Evolutionary conservation across 2,888 invertebrate genomes (phyloP).

Genomic region (Zonitis immaculata): DNA sequence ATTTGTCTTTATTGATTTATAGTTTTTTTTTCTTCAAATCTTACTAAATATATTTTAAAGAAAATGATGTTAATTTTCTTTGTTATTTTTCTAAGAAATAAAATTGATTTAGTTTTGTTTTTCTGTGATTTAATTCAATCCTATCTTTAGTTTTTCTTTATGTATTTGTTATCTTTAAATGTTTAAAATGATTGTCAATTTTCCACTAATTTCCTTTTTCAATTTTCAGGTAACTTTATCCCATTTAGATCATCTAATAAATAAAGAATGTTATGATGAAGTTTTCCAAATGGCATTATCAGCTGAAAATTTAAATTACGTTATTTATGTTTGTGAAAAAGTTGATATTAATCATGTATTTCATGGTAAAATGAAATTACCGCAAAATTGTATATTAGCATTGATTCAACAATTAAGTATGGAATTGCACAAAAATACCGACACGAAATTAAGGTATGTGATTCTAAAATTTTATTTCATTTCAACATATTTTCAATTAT

Average conservation of each 20-base stretch:
- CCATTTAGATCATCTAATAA: slow-evolving; percentile 64
- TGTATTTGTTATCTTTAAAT: neutral
- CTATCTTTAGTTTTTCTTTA: neutral
- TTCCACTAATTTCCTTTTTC: neutral
- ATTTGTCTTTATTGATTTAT: slow-evolving; percentile 6
- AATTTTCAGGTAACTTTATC: slow-evolving; percentile 56
- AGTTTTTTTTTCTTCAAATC: slow-evolving; percentile 3
- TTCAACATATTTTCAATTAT: no score
- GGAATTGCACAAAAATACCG: slow-evolving; percentile 79
- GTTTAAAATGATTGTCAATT: no score
- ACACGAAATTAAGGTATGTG: slow-evolving; percentile 77
- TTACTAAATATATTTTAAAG: no score
- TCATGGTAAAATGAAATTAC: slow-evolving; percentile 64
- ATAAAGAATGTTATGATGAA: slow-evolving; percentile 72
- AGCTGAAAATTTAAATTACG: slow-evolving; percentile 81
- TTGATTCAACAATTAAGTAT: slow-evolving; percentile 92
- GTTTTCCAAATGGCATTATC: slow-evolving; percentile 88
- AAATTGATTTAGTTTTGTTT: slow-evolving; percentile 10
- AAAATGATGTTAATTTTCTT: neutral
- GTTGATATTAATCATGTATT: slow-evolving; percentile 80
- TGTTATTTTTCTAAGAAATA: slow-evolving; percentile 9
- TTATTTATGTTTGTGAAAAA: slow-evolving; percentile 80
- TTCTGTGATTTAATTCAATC: slow-evolving; percentile 4
- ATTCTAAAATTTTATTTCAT: no score
- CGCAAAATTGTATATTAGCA: slow-evolving; percentile 86